Conservation (phyloP, 2,797 vertebrate species). For the Distichodus sexfasciatus region DNA sequence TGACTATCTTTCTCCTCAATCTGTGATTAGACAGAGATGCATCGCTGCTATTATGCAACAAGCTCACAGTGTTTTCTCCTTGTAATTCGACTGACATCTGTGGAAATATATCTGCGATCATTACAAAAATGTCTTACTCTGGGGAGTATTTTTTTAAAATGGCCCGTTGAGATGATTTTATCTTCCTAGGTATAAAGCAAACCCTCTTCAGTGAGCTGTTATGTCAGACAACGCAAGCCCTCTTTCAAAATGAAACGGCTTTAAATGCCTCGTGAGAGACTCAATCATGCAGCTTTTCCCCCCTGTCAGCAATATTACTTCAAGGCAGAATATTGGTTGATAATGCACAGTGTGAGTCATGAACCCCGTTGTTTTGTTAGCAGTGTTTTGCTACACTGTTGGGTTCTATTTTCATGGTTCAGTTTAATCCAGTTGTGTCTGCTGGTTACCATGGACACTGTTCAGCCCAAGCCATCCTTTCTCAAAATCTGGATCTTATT, state of each 20-base stretch:
- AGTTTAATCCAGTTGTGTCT: conserved; percentile 45
- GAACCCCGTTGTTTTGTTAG: conserved; percentile 10
- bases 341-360: not conserved
- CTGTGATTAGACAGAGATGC: not conserved
- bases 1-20: not conserved
- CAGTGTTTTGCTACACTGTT: conserved; percentile 11
- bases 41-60: not conserved
- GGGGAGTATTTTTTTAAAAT: too few species aligned
- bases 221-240: not conserved
- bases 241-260: not conserved
- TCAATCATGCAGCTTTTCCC: not conserved
- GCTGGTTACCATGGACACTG: conserved; percentile 57
- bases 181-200: too few species aligned
- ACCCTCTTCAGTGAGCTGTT: not conserved
- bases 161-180: too few species aligned
- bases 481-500: conserved; percentile 30
- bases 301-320: conserved; percentile 6
- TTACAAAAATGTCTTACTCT: too few species aligned
- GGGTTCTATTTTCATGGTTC: conserved; percentile 28
- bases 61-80: too few species aligned
- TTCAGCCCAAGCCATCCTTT: conserved; percentile 23
- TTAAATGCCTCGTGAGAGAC: not conserved
- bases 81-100: too few species aligned
- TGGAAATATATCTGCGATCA: too few species aligned
- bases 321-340: not conserved